Evolutionary conservation across 2,888 invertebrate genomes (phyloP), one percentile per base, ranked within the genome.

Genomic region (Stenodera caucasica): DNA sequence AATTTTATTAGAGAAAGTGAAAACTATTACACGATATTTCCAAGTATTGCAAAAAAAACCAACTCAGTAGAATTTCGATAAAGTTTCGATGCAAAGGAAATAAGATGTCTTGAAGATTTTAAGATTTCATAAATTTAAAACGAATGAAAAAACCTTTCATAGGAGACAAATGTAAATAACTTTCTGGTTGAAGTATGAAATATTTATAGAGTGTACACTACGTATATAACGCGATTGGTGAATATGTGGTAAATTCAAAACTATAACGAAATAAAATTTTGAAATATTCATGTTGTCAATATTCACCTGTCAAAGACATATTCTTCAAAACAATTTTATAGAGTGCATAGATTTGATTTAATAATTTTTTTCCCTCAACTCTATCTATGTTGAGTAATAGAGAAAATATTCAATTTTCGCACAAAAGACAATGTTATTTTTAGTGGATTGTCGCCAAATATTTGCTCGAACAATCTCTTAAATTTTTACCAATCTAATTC

Each of bases 271-370:
- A 57, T 60, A 57, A 49, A 50, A 57, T 51, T 60, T 60, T 49
- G 52, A 53, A 49, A 49, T 54, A 53, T 52, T 57, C 40, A 50
- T 45, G 49, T 60, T 60, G 57, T 60, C 60, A 60, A 57, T 60
- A 60, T 60, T 57, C 53, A 54, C 49, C 57, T 58, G 58, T 63
- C 63, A 60, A 50, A 33, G 49, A 40, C 63, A 63, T 40, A 55
- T 40, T 26, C 12, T 1, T 54, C 53, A 53, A 63, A 63, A 63
- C 63, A 63, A 53, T 60, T 63, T 57, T 21, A 54, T 40, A 33
- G 45, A 35, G 54, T 23, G 50, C 26, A 51, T 37, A 56, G 56
- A 54, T 60, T 60, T 35, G 53, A 49, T 60, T 53, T 49, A 57
- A 57, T 51, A 40, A 55, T n/a, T 52, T 35, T 55, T 32, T 60